Conservation (phyloP, 2,888 invertebrate genomes). For the Ametastegia equiseti region DNA sequence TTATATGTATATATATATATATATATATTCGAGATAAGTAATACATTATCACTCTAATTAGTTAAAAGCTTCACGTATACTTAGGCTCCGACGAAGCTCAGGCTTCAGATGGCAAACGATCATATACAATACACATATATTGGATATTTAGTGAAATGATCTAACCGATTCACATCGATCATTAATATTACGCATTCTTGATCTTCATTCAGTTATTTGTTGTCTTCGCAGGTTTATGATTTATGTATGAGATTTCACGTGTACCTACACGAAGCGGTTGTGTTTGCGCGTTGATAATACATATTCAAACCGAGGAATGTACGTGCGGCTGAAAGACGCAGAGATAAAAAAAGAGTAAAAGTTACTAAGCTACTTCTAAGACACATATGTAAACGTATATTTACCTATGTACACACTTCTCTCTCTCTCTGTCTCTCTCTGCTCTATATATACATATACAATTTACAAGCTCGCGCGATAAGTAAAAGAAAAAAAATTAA, state of each 20-base stretch:
- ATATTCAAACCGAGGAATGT: constrained; percentile 10
- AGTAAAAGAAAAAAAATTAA: too few relatives aligned
- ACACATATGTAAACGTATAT: too few relatives aligned
- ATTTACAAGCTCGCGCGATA: too few relatives aligned
- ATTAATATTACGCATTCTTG: neutral
- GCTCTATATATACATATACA: too few relatives aligned
- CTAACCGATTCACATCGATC: too few relatives aligned
- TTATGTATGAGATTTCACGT: neutral
- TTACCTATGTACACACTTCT: too few relatives aligned
- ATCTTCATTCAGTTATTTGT: neutral
- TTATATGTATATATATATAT: neutral
- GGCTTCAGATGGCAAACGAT: neutral
- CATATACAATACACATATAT: neutral
- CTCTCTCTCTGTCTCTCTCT: too few relatives aligned
- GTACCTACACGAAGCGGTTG: neutral
- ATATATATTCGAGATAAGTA: neutral
- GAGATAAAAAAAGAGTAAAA: neutral
- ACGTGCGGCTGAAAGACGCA: neutral
- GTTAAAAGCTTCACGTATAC: neutral
- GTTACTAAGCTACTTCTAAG: neutral
- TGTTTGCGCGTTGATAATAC: neutral
- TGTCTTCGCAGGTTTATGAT: too few relatives aligned
- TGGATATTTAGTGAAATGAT: neutral
- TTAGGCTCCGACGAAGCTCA: neutral
- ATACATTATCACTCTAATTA: neutral